Conservation (phyloP, 2,888 invertebrate genomes). For the Mythimna pallens region DNA sequence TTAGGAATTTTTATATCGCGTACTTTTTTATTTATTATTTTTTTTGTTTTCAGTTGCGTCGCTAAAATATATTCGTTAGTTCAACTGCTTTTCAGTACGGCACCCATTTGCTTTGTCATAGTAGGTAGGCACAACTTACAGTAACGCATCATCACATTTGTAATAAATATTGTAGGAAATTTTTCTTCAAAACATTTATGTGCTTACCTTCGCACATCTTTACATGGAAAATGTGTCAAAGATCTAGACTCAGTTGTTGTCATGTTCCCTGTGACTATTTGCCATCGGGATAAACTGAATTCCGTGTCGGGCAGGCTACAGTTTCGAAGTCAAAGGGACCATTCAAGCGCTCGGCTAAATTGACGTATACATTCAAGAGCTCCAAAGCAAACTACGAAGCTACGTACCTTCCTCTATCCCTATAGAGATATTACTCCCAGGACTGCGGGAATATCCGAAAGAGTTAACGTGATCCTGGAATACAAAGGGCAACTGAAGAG, state of each 20-base stretch:
- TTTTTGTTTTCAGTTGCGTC: constrained; percentile 9
- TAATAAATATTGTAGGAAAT: not conserved
- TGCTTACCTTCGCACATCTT: not conserved
- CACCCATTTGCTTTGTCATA: constrained; percentile 88
- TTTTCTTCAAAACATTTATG: not conserved
- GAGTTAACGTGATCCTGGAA: no score
- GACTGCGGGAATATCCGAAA: no score
- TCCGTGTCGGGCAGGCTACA: not conserved
- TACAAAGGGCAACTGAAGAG: no score
- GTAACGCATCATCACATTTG: not conserved
- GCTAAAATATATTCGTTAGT: constrained; percentile 80
- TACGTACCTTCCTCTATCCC: not conserved
- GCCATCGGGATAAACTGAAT: constrained; percentile 19
- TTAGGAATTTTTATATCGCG: no score
- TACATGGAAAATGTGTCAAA: not conserved
- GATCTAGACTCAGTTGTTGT: not conserved
- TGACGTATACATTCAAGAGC: constrained; percentile 9
- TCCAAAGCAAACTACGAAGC: constrained; percentile 18
- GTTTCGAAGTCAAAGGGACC: constrained; percentile 21
- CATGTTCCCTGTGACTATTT: constrained; percentile 4
- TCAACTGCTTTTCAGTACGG: constrained; percentile 86
- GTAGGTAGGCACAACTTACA: constrained; percentile 4
- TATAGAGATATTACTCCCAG: not conserved
- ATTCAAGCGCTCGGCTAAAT: constrained; percentile 22
- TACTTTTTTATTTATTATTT: no score